Evolutionary conservation across 2,113 vertebrate genomes (phyloP).

Genomic region (Pluvianellus socialis): DNA sequence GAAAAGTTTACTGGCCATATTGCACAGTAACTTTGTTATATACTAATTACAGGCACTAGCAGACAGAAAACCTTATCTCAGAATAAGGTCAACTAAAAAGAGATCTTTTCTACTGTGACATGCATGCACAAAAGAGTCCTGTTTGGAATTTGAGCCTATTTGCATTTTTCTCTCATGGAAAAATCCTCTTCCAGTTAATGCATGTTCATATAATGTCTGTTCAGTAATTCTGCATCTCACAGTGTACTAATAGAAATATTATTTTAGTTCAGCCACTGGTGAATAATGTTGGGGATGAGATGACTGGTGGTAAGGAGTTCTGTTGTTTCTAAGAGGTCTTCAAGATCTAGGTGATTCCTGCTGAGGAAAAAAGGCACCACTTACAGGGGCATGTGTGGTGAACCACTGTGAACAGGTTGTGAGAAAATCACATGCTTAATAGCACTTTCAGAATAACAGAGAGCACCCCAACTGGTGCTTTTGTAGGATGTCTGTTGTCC

Average conservation of each 20-base stretch:
- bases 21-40: neutral
- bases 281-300: neutral
- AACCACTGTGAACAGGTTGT: neutral
- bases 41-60: neutral
- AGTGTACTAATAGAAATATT: neutral
- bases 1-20: neutral
- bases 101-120: neutral
- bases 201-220: neutral
- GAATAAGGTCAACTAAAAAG: neutral
- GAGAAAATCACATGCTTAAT: neutral
- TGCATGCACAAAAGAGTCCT: neutral
- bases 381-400: neutral
- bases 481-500: neutral
- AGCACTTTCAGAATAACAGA: neutral
- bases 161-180: neutral
- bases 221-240: neutral
- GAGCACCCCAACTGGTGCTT: neutral
- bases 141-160: neutral
- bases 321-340: neutral
- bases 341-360: neutral
- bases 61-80: neutral
- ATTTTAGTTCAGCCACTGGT: neutral
- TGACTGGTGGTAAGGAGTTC: neutral
- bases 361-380: neutral
- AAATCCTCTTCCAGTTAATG: neutral